Evolutionary conservation across 2,113 vertebrate genomes (phyloP), one percentile per base, ranked within the genome.

Genomic region (Lipotes vexillifer): DNA sequence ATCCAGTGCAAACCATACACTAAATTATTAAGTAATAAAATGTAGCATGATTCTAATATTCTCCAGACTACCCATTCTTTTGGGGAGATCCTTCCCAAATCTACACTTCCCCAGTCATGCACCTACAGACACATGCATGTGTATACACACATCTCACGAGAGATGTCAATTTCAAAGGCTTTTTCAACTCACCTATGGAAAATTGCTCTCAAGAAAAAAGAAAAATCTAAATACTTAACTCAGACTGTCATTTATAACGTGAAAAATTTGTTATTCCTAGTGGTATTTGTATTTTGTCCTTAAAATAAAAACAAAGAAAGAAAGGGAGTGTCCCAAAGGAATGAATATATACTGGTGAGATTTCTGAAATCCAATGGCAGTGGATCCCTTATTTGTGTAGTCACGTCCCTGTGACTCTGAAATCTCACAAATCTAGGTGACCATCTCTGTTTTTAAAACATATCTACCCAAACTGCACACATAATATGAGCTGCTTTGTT

Each of bases 11-110:
- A 92, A 23, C 1, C 41, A 71, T 41, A 59, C 6, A 55, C 3
- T 61, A 85, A 94, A 92, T 95, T 92, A 93, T 94, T 90, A 81
- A 92, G 36, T 65, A 94, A 74, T 84, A 38, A 81, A 85, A 68
- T 88, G 59, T 7, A 81, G 17, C 8, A 9, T 12, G 46, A 66
- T 66, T 87, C 2, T 78, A 93, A 75, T 52, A 61, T 61, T 88
- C 33, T 85, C 23, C 17, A 68, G 18, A 23, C 31, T 17, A 52
- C 8, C 31, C 31, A 82, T 71, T 93, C 23, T 74, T 95, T 91
- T 81, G 17, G 57, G 13, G 18, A 41, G 20, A 38, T 38, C 31
- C 2, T 66, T 82, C 38, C 57, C 65, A 92, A 59, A 59, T 17
- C 9, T 14, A 57, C 11, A 46, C 8, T 8, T 75, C n/a, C 31